Conservation (phyloP, 2,888 invertebrate genomes). For the Dioctria rufipes region DNA sequence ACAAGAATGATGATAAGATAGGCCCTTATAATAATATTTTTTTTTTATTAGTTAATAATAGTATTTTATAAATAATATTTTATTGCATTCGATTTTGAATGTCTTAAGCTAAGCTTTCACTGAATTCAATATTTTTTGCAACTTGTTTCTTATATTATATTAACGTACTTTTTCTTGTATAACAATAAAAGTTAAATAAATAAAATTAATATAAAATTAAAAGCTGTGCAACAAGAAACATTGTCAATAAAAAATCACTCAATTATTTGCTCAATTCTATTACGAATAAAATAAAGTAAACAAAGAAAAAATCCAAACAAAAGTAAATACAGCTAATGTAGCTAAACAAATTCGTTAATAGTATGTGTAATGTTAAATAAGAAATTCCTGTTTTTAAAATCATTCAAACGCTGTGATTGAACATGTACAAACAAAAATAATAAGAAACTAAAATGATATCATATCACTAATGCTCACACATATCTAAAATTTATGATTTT, state of each 20-base stretch:
- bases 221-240: not conserved
- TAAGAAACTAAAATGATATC: not conserved
- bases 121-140: not conserved
- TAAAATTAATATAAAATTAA: not conserved
- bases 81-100: not conserved
- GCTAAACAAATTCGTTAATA: conserved; percentile 23
- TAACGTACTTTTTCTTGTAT: not conserved
- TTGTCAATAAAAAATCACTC: conserved; percentile 14
- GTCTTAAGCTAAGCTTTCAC: not conserved
- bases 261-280: conserved; percentile 36
- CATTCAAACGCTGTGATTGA: conserved; percentile 37
- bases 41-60: too few species aligned
- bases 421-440: conserved; percentile 28
- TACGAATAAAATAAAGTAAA: not conserved
- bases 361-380: conserved; percentile 1
- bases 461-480: conserved; percentile 14
- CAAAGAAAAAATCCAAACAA: not conserved
- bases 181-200: not conserved
- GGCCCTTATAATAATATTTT: too few species aligned
- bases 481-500: not conserved
- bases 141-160: not conserved
- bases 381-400: conserved; percentile 18
- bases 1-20: too few species aligned
- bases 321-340: not conserved
- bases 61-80: not conserved